A percentile compares a stretch with the other conserved stretches of the same genome.
These are phyloP conservation scores for Eustalomyia histrio DNA, from an alignment of 2,888 invertebrate species.

Conservation along the genomic window DNA sequence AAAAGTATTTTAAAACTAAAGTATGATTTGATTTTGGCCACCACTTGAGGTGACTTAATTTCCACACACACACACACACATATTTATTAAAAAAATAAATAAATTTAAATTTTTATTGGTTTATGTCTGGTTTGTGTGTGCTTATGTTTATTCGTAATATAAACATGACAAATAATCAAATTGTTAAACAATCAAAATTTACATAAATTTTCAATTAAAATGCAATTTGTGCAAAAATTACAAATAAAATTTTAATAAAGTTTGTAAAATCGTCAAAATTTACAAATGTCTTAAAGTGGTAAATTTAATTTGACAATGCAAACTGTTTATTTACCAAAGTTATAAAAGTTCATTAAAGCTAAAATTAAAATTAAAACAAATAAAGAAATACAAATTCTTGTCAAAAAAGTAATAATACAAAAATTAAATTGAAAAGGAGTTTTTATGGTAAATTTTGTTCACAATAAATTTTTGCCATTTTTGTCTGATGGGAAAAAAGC, in stretches of 20 bases:
- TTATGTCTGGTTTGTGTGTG: not conserved
- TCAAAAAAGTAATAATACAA: no score
- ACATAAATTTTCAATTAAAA: constrained; percentile 40
- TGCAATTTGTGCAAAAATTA: constrained; percentile 34
- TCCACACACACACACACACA: no score
- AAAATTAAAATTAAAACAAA: not conserved
- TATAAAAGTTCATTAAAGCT: not conserved
- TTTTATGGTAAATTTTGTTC: no score
- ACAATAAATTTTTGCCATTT: no score
- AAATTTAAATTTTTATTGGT: constrained; percentile 11
- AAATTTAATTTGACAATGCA: not conserved
- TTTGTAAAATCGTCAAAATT: not conserved
- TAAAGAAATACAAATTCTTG: not conserved
- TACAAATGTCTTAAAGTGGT: not conserved
- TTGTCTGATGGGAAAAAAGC: no score
- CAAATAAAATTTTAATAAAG: not conserved
- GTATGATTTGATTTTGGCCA: no score
- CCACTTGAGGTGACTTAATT: no score
- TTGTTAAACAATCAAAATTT: constrained; percentile 25
- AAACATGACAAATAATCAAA: constrained; percentile 35
- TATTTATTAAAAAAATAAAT: not conserved
- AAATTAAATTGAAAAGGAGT: no score
- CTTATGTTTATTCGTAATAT: not conserved
- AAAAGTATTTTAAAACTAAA: no score
- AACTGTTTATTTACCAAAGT: not conserved